Percentiles rank a stretch among this genome's conserved stretches.
phyloP scores from a whole-genome alignment of 2,888 invertebrate genomes.

The Chymomyza procnemis region DNA sequence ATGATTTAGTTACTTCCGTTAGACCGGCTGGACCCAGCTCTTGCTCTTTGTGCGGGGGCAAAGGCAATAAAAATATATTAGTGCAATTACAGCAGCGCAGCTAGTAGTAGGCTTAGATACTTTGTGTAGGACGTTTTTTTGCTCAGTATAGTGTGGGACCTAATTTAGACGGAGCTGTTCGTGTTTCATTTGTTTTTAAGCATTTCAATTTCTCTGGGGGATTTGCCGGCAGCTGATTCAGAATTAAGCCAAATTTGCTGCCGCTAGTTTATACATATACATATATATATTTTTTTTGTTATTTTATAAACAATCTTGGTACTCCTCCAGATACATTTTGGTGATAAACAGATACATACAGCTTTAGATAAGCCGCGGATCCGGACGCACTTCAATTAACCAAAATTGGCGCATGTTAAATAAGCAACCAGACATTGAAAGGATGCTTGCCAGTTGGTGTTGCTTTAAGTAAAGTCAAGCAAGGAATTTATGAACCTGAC shows the following conservation, averaged over 20 bases:
- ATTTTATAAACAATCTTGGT: no score
- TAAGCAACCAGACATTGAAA: conserved; percentile 40
- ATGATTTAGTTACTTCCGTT: conserved; percentile 75
- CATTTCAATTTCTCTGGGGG: conserved; percentile 64
- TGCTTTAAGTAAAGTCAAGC: conserved; percentile 40
- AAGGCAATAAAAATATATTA: conserved; percentile 75
- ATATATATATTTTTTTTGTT: conserved; percentile 32
- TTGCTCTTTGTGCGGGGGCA: conserved; percentile 36
- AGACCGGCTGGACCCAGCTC: conserved; percentile 40
- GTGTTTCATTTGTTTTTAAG: conserved; percentile 69
- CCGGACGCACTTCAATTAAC: conserved; percentile 64
- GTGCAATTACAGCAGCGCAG: conserved; percentile 73
- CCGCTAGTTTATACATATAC: no score
- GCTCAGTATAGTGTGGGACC: conserved; percentile 22
- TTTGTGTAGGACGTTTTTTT: neutral
- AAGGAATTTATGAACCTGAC: conserved; percentile 14
- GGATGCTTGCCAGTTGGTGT: conserved; percentile 9
- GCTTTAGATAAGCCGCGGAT: conserved; percentile 11
- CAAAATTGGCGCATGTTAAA: conserved; percentile 69
- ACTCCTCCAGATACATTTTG: neutral
- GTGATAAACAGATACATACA: neutral
- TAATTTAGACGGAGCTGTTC: conserved; percentile 52
- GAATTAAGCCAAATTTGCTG: conserved; percentile 62
- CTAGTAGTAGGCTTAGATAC: conserved; percentile 15
- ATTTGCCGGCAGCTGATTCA: conserved; percentile 21